Percentiles rank a stretch among this genome's conserved stretches.
phyloP scores from a whole-genome alignment of 2,113 vertebrate species.

The Penelope pileata region DNA sequence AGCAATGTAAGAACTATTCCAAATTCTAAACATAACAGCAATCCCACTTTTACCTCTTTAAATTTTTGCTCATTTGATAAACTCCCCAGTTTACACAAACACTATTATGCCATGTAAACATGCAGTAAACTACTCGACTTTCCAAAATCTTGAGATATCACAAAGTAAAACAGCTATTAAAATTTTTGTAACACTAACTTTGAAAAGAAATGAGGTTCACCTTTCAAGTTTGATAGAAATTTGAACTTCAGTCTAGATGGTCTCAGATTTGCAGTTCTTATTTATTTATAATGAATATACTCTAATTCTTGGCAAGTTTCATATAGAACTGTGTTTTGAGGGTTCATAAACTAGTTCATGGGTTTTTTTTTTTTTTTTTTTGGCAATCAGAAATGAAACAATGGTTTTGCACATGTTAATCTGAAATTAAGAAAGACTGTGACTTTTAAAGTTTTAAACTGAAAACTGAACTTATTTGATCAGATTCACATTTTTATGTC shows the following conservation, averaged over 20 bases:
- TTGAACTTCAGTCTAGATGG: background rate
- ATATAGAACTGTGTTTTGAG: background rate
- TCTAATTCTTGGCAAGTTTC: background rate
- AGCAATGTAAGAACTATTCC: background rate
- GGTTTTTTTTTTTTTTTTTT: background rate
- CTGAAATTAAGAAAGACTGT: background rate
- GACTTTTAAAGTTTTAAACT: background rate
- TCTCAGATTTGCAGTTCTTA: background rate
- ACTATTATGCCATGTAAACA: background rate
- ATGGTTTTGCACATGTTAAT: background rate
- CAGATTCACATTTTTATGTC: background rate
- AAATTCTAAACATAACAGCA: background rate
- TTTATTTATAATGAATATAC: background rate
- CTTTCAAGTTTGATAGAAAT: background rate
- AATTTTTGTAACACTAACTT: background rate
- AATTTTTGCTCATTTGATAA: background rate
- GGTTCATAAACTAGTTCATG: background rate
- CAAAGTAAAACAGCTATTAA: background rate
- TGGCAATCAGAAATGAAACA: background rate
- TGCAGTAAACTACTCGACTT: background rate
- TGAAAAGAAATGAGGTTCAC: background rate
- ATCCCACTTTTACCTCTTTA: background rate
- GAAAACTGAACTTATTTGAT: background rate
- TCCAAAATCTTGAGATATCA: background rate
- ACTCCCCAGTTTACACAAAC: background rate